Percentiles rank a stretch among this genome's conserved stretches.
These are phyloP conservation scores for Calliopum simillimum DNA, from an alignment of 2,888 invertebrate species.

Conservation along the genomic window DNA sequence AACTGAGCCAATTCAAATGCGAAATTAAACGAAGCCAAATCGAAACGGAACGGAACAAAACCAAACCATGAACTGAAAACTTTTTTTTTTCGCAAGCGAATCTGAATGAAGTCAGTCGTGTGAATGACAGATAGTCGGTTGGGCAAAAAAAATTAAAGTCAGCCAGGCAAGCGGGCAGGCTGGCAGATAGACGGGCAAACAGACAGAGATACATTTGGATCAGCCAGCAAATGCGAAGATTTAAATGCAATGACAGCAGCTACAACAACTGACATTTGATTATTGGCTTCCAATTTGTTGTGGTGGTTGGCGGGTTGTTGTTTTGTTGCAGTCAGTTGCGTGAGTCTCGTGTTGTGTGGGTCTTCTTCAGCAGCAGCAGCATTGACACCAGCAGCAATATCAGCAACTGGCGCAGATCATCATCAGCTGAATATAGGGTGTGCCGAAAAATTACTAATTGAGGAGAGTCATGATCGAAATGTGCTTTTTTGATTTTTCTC, in stretches of 20 bases:
- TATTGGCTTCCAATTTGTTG: constrained; percentile 66
- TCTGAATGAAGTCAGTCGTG: constrained; percentile 39
- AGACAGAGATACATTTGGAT: constrained; percentile 45
- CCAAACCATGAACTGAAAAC: constrained; percentile 26
- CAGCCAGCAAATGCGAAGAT: constrained; percentile 40
- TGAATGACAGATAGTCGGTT: constrained; percentile 41
- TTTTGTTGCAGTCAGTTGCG: constrained; percentile 32
- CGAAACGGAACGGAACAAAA: constrained; percentile 38
- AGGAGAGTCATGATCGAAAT: no score
- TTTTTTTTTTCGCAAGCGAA: constrained; percentile 23
- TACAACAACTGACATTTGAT: constrained; percentile 64
- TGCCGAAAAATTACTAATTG: no score
- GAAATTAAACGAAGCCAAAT: constrained; percentile 53
- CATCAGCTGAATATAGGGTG: no score
- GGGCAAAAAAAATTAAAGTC: background rate
- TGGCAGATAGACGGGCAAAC: constrained; percentile 20
- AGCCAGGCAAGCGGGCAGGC: constrained; percentile 42
- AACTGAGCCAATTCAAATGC: constrained; percentile 46
- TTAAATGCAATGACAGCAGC: constrained; percentile 38
- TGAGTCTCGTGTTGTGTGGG: constrained; percentile 20
- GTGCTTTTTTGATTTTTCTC: no score
- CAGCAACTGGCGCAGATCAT: constrained; percentile 34
- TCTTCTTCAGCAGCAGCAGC: constrained; percentile 21
- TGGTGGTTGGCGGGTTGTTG: constrained; percentile 19
- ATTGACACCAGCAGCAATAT: constrained; percentile 13